These are phyloP conservation scores for Andrena trimmerana DNA, from an alignment of 2,888 invertebrate genomes.

Conservation along the genomic window DNA sequence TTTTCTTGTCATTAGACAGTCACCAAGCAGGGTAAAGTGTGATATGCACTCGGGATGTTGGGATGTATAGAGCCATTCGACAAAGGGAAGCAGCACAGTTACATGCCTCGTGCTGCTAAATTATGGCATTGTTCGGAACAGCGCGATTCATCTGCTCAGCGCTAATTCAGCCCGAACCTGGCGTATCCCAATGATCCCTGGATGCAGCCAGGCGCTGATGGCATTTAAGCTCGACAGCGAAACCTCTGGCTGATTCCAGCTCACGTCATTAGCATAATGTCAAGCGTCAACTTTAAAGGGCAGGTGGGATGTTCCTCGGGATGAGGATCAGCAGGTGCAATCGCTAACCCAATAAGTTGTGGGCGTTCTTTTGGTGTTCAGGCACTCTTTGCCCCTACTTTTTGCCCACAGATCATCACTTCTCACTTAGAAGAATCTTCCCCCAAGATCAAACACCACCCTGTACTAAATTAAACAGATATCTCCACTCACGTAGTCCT, in stretches of 20 bases:
- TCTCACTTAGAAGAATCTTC: no score
- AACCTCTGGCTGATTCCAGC: not conserved
- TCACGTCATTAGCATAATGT: constrained; percentile 9
- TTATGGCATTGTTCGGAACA: not conserved
- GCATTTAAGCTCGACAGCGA: constrained; percentile 18
- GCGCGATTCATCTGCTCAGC: not conserved
- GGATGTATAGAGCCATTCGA: not conserved
- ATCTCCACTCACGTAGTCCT: not conserved
- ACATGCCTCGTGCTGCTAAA: not conserved
- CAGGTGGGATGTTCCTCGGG: not conserved
- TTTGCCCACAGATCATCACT: no score
- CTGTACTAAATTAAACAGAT: not conserved
- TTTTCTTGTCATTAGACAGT: not conserved
- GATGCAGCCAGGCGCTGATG: not conserved
- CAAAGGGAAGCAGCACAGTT: not conserved
- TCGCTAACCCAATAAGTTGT: not conserved
- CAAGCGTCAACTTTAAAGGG: not conserved
- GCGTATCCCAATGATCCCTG: not conserved
- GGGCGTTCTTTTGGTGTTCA: not conserved
- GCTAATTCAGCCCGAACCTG: constrained; percentile 5
- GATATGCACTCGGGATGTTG: not conserved
- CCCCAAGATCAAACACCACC: not conserved
- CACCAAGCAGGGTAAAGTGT: not conserved
- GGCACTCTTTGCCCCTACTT: no score
- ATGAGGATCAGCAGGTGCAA: not conserved